Evolutionary conservation across 2,113 vertebrate genomes (phyloP).

Genomic region (Vombatus ursinus): DNA sequence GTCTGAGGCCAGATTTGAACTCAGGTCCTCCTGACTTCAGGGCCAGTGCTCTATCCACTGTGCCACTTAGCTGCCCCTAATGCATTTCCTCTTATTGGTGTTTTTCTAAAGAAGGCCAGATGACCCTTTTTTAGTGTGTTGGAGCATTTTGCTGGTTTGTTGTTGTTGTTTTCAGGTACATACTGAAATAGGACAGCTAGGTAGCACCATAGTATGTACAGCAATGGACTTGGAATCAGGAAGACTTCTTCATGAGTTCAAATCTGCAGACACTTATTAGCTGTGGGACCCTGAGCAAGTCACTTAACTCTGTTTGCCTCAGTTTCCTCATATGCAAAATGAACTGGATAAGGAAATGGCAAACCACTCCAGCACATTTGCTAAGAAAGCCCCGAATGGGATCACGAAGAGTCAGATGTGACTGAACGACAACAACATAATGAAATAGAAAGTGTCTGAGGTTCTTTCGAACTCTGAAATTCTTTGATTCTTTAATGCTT

Average conservation of each 20-base stretch:
- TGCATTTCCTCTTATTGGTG: not conserved
- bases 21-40: too few species aligned
- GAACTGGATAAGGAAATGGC: not conserved
- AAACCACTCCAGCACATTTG: not conserved
- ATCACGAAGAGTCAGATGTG: not conserved
- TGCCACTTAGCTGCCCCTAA: too few species aligned
- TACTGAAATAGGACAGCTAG: not conserved
- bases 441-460: not conserved
- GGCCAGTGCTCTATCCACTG: too few species aligned
- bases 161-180: not conserved
- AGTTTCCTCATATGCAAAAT: not conserved
- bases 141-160: not conserved
- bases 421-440: not conserved
- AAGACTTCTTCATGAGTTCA: not conserved
- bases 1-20: too few species aligned
- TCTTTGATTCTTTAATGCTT: not conserved
- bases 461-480: not conserved
- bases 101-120: not conserved
- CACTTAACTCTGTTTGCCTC: not conserved
- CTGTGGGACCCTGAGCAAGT: not conserved
- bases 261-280: not conserved
- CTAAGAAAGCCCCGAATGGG: too few species aligned
- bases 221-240: not conserved
- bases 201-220: not conserved
- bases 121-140: not conserved